phyloP scores from a whole-genome alignment of 2,888 invertebrate species.

The Teinopalpus imperialis region DNA sequence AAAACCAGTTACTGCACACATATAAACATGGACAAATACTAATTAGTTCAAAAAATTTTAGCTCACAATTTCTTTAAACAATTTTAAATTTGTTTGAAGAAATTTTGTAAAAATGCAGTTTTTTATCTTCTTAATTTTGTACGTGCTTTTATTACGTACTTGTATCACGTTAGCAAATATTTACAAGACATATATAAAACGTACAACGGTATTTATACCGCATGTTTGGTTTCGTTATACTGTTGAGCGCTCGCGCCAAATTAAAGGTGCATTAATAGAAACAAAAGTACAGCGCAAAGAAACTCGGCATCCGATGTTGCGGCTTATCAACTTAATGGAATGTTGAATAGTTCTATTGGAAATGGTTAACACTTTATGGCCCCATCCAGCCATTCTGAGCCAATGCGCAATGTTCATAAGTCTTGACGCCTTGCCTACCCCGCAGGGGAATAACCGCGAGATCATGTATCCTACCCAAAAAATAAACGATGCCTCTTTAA shows the following conservation, averaged over 20 bases:
- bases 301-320: conserved; percentile 27
- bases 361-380: no score
- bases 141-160: no score
- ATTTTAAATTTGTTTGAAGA: no score
- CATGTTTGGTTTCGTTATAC: conserved; percentile 26
- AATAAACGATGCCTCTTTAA: no score
- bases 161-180: background rate
- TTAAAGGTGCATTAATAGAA: conserved; percentile 45
- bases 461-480: no score
- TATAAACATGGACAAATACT: conserved; percentile 9
- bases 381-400: no score
- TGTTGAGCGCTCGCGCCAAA: conserved; percentile 40
- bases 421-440: no score
- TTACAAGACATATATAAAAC: background rate
- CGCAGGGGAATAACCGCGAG: no score
- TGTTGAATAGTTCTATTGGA: conserved; percentile 44
- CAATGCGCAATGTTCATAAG: no score
- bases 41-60: conserved; percentile 8
- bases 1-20: background rate
- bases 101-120: no score
- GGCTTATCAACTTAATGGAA: conserved; percentile 57
- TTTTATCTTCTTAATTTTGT: no score
- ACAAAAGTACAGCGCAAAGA: conserved; percentile 30
- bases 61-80: no score
- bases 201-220: background rate